Conservation (phyloP, 2,888 invertebrate species). For the Plagiodera versicolora region DNA sequence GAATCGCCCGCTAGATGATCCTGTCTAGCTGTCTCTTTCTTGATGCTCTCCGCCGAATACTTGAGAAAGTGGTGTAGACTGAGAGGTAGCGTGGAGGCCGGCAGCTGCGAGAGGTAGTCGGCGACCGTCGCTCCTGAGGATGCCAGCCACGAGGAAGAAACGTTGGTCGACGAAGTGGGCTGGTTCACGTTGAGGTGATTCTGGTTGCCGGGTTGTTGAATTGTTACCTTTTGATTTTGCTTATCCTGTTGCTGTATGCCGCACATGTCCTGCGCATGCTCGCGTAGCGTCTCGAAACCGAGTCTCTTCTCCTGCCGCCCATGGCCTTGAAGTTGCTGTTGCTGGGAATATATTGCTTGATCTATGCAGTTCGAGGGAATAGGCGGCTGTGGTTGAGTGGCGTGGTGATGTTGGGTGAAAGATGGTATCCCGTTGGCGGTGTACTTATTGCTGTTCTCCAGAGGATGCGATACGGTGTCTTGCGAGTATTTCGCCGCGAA, state of each 20-base stretch:
- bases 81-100: constrained; percentile 72
- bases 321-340: constrained; percentile 47
- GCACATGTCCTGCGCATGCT: too few relatives aligned
- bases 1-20: too few relatives aligned
- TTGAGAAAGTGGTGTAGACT: constrained; percentile 83
- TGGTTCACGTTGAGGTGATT: too few relatives aligned
- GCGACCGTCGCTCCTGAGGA: constrained; percentile 75
- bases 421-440: constrained; percentile 57
- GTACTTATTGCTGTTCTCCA: constrained; percentile 47
- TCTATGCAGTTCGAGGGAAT: too few relatives aligned
- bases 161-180: constrained; percentile 53
- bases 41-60: constrained; percentile 73
- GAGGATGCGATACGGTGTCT: constrained; percentile 45
- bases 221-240: too few relatives aligned
- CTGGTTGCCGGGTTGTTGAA: too few relatives aligned
- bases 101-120: constrained; percentile 80
- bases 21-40: too few relatives aligned
- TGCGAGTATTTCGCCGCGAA: constrained; percentile 74
- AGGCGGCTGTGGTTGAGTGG: too few relatives aligned
- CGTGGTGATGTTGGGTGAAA: constrained; percentile 54
- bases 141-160: constrained; percentile 70
- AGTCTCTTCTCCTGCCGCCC: too few relatives aligned
- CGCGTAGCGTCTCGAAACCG: too few relatives aligned
- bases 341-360: too few relatives aligned
- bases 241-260: too few relatives aligned